A percentile compares a stretch with the other conserved stretches of the same genome.
Conservation (phyloP, 2,888 invertebrate species). For the Drosophila prostipennis region DNA sequence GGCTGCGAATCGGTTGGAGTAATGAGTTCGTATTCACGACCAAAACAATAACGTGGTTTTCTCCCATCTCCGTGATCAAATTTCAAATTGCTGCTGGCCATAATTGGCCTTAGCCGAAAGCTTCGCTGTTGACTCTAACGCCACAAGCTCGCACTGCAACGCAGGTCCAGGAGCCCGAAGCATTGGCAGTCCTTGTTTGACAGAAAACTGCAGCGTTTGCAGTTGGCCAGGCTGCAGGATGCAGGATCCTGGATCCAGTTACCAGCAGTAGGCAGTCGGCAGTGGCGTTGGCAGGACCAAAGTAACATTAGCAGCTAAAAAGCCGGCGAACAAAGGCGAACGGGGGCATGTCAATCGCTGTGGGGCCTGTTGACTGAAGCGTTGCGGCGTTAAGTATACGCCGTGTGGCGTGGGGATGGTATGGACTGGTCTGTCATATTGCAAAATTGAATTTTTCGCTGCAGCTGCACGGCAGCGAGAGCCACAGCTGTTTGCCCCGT, state of each 20-base stretch:
- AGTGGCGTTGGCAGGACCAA: conserved; percentile 19
- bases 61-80: conserved; percentile 9
- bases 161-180: conserved; percentile 5
- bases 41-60: no score
- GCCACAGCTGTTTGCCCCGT: conserved; percentile 73
- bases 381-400: conserved; percentile 77
- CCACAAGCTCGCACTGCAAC: conserved; percentile 17
- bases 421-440: conserved; percentile 59
- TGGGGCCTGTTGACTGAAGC: conserved; percentile 56
- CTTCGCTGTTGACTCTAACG: conserved; percentile 24
- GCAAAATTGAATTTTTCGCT: conserved; percentile 76
- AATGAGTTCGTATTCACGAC: not conserved
- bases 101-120: conserved; percentile 22
- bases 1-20: no score
- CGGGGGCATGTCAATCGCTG: conserved; percentile 63
- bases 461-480: conserved; percentile 43
- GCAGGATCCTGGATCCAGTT: conserved; percentile 6
- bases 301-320: conserved; percentile 45
- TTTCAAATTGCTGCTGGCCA: conserved; percentile 18
- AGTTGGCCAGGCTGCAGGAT: conserved; percentile 25
- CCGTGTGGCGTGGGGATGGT: conserved; percentile 21
- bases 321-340: conserved; percentile 57
- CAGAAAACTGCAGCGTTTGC: conserved; percentile 61
- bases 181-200: conserved; percentile 21
- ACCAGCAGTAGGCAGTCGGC: conserved; percentile 21